Percentiles rank a stretch among this genome's conserved stretches.
Evolutionary conservation across 2,113 vertebrate species (phyloP).

Genomic region (Perccottus glenii): DNA sequence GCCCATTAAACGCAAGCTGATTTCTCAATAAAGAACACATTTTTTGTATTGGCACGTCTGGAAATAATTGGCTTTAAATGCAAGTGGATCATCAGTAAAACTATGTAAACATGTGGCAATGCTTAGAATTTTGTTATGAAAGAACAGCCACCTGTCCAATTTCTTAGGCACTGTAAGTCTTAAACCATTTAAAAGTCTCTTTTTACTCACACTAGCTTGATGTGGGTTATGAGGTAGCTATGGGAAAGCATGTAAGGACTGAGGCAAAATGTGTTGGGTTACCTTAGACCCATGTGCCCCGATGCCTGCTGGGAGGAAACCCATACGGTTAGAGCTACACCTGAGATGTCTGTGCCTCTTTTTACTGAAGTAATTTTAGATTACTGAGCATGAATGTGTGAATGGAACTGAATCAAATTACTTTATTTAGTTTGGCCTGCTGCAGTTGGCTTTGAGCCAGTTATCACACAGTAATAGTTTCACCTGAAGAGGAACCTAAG

Average conservation of each 20-base stretch:
- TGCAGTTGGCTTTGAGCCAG: too few species aligned
- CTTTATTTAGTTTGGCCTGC: too few species aligned
- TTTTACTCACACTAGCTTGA: conserved; percentile 20
- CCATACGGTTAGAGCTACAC: conserved; percentile 42
- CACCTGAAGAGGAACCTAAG: too few species aligned
- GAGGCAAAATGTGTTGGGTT: conserved; percentile 37
- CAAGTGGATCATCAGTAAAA: conserved; percentile 23
- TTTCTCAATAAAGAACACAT: conserved; percentile 1
- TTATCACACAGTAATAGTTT: too few species aligned
- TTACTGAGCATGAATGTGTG: too few species aligned
- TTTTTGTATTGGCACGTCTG: conserved; percentile 39
- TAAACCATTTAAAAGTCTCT: background rate
- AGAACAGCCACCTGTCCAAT: background rate
- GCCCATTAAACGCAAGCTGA: too few species aligned
- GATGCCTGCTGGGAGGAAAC: conserved; percentile 38
- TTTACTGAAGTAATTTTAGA: background rate
- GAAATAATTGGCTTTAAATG: conserved; percentile 32
- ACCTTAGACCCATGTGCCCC: conserved; percentile 27
- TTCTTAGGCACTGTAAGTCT: background rate
- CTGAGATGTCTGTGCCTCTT: conserved; percentile 38
- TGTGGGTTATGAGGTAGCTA: conserved; percentile 18
- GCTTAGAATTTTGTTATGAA: conserved; percentile 45
- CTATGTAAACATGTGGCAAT: conserved; percentile 45
- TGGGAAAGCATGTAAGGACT: conserved; percentile 42
- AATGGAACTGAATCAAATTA: too few species aligned